Conservation (phyloP, 1,140 invertebrate species). For the Platorchestia sp. region DNA sequence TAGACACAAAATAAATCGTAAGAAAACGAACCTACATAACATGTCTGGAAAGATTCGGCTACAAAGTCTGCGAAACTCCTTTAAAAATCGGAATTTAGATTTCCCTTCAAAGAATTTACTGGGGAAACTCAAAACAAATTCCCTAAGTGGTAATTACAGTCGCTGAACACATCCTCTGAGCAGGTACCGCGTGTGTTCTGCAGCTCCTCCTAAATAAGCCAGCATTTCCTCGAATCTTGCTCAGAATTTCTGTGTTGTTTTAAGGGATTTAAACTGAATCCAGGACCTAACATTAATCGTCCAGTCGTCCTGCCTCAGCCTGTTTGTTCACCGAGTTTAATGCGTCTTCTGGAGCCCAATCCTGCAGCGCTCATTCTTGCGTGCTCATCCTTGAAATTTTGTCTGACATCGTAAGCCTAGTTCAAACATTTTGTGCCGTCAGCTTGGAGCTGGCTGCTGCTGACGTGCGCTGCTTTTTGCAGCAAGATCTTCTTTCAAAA, state of each 20-base stretch:
- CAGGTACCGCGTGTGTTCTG: neutral
- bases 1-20: too few species aligned
- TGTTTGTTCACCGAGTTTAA: neutral
- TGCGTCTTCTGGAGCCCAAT: neutral
- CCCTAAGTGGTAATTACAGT: neutral
- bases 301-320: neutral
- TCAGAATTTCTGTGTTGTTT: neutral
- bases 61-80: neutral
- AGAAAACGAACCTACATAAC: too few species aligned
- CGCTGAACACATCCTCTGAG: neutral
- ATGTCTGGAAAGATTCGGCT: too few species aligned
- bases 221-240: neutral
- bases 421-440: neutral
- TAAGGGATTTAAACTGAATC: neutral
- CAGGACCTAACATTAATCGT: neutral
- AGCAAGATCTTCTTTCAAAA: neutral
- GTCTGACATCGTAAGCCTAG: neutral
- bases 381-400: neutral
- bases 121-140: neutral
- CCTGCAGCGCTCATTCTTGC: neutral
- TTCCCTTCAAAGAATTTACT: neutral
- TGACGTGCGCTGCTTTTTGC: neutral
- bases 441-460: neutral
- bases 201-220: neutral
- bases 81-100: neutral